Evolutionary conservation across 2,113 vertebrate genomes (phyloP), one percentile per base, ranked within the genome.

Genomic region (Ranitomeya imitator): DNA sequence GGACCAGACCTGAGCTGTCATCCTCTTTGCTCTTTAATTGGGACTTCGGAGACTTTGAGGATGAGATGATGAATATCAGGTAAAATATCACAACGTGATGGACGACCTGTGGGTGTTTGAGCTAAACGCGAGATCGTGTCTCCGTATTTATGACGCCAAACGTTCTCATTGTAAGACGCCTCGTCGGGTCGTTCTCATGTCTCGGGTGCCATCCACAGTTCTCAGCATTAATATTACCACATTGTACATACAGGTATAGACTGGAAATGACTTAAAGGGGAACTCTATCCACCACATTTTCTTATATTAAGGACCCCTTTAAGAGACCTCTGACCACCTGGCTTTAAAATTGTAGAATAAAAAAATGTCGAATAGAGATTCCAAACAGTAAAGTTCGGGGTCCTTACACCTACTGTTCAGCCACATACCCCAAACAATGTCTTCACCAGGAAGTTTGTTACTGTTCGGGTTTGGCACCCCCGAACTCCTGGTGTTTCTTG

Each of bases 1-100:
- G 23, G 59, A 5, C n/a, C 52, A 26, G 77, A 54, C n/a, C 54
- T 61, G 55, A 10, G 51, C 65, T 21, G 16, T 21, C 71, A 14
- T 83, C 26, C 77, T 55, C 16, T 61, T 2, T 61, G 26, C 71
- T 37, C 26, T 77, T 14, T 85, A 77, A 77, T 85, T 77, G 67
- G 84, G 57, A 51, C 71, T 76, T 85, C 6, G 15, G 84, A 85
- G 84, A 77, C 26, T 0, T 9, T n/a, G 37, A 54, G 13, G 21
- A n/a, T 37, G 84, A 37, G 69, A 60, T 37, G 69, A 69, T 63
- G 79, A 82, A 82, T 82, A 61, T 37, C 79, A 51, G 59, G 59
- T n/a, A 45, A 23, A 26, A 52, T 85, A 57, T 60, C 69, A 74
- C 69, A 16, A 9, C 2, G 3, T 59, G 52, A 86, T 63, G 71